Evolutionary conservation across 2,888 invertebrate species (phyloP).

Genomic region (Acronicta psi): DNA sequence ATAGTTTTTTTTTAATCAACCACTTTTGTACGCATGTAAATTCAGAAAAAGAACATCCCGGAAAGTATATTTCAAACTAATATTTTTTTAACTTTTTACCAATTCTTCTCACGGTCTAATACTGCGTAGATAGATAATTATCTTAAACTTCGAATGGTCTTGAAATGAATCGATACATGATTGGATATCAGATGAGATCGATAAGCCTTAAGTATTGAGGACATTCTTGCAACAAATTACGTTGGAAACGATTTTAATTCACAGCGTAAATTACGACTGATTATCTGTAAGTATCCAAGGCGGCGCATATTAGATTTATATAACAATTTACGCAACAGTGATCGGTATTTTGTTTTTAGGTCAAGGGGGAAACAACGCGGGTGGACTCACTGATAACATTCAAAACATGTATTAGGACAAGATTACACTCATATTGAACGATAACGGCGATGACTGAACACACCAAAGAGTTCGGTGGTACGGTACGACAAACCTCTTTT

Average conservation of each 20-base stretch:
- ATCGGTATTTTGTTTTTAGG: constrained; percentile 42
- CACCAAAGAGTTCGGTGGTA: constrained; percentile 2
- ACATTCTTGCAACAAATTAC: constrained; percentile 11
- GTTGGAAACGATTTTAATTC: constrained; percentile 2
- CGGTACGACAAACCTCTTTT: neutral
- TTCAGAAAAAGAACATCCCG: too few relatives aligned
- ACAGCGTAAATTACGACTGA: constrained; percentile 18
- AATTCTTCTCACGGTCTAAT: too few relatives aligned
- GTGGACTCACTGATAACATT: constrained; percentile 38
- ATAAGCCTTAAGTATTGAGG: constrained; percentile 14
- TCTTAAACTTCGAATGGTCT: neutral
- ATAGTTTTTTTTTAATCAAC: too few relatives aligned
- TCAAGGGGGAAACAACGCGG: constrained; percentile 43
- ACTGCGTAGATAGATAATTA: neutral
- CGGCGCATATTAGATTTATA: constrained; percentile 23
- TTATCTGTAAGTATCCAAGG: constrained; percentile 30
- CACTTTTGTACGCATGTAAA: too few relatives aligned
- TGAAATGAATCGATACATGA: constrained; percentile 9
- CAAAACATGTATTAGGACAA: constrained; percentile 18
- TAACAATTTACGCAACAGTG: constrained; percentile 40
- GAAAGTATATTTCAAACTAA: too few relatives aligned
- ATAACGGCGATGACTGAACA: constrained; percentile 12
- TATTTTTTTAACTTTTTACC: too few relatives aligned
- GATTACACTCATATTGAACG: constrained; percentile 5
- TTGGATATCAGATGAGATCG: constrained; percentile 26